These are phyloP conservation scores for Mastomys coucha DNA, from an alignment of 2,113 vertebrate species.

Conservation along the genomic window DNA sequence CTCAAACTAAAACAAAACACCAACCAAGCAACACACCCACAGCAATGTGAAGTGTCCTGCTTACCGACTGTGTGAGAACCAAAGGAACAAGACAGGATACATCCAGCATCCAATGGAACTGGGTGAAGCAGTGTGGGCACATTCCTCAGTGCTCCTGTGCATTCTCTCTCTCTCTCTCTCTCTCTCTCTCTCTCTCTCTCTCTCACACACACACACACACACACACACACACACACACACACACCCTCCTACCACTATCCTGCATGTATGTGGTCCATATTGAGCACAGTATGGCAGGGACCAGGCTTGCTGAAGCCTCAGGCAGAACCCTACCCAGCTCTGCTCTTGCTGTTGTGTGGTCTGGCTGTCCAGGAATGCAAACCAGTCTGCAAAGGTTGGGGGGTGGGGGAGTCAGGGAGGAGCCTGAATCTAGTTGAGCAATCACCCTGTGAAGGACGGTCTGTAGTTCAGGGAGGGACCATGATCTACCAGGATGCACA, in stretches of 20 bases:
- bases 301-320: not conserved
- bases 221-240: not conserved
- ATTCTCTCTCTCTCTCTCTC: not conserved
- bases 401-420: fast-evolving
- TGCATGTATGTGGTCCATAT: fast-evolving
- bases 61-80: not conserved
- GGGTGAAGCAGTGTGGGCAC: fast-evolving
- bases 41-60: not conserved
- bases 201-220: not conserved
- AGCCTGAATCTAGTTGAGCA: not conserved
- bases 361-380: no score
- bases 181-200: not conserved
- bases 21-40: not conserved
- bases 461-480: not conserved
- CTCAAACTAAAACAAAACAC: not conserved
- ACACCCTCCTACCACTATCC: not conserved
- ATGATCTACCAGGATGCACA: no score
- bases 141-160: not conserved
- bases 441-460: not conserved
- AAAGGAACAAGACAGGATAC: not conserved
- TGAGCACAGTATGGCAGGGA: not conserved
- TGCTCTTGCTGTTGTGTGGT: no score
- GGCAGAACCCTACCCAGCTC: not conserved
- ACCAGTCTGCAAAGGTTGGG: no score
- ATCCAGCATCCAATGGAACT: not conserved